These are phyloP conservation scores for Cygnus buccinator DNA, from an alignment of 2,113 vertebrate genomes.

Conservation along the genomic window DNA sequence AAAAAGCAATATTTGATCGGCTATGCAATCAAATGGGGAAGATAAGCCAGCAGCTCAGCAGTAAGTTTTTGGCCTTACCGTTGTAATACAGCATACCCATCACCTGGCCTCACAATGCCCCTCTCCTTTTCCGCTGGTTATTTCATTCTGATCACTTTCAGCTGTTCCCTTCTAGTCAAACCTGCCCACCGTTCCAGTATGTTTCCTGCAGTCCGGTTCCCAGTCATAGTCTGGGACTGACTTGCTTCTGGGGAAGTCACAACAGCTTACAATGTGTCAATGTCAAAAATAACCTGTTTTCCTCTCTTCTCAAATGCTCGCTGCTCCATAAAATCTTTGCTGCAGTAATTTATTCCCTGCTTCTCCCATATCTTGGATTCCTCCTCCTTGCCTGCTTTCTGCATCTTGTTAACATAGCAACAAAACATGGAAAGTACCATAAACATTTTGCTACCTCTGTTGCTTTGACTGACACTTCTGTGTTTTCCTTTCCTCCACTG, in stretches of 20 bases:
- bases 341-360: background rate
- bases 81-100: background rate
- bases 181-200: background rate
- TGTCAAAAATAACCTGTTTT: background rate
- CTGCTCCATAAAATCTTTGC: background rate
- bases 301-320: background rate
- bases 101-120: background rate
- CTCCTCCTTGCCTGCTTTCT: background rate
- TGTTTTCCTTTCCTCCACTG: background rate
- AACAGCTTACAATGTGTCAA: background rate
- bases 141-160: background rate
- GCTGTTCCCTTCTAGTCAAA: background rate
- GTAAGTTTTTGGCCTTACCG: conserved; percentile 75
- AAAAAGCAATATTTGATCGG: conserved; percentile 85
- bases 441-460: background rate
- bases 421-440: background rate
- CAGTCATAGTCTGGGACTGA: background rate
- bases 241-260: background rate
- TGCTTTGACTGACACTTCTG: background rate
- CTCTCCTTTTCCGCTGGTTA: background rate
- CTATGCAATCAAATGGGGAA: conserved; percentile 83
- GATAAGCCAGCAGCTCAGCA: conserved; percentile 74
- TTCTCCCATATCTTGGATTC: background rate
- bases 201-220: background rate
- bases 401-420: background rate